Evolutionary conservation across 2,113 vertebrate genomes (phyloP).

Genomic region (Spheniscus mendiculus): DNA sequence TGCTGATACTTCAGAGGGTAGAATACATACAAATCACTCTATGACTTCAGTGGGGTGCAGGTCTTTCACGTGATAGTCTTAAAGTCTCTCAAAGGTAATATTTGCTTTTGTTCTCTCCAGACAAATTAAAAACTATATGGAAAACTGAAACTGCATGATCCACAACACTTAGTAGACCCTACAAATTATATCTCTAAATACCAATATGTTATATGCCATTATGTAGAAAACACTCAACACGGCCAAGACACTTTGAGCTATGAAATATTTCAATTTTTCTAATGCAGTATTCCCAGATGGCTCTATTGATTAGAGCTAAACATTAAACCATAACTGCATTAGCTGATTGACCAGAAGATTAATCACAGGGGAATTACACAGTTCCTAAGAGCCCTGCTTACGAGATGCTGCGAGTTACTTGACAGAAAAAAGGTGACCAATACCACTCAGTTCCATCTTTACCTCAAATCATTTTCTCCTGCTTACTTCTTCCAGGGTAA

Average conservation of each 20-base stretch:
- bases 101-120: neutral
- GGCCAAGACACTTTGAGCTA: neutral
- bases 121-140: neutral
- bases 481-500: neutral
- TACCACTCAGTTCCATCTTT: neutral
- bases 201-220: neutral
- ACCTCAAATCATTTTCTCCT: neutral
- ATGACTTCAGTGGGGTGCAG: neutral
- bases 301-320: neutral
- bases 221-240: neutral
- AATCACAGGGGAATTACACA: neutral
- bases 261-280: neutral
- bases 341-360: conserved; percentile 8
- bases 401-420: neutral
- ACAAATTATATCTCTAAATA: neutral
- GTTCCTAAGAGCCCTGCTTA: neutral
- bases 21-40: neutral
- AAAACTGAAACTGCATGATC: neutral
- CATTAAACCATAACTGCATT: neutral
- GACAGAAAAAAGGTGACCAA: neutral
- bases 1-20: neutral
- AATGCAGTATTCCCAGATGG: neutral
- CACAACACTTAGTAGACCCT: neutral
- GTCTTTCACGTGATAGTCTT: neutral
- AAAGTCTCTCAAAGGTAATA: neutral